Evolutionary conservation across 2,797 vertebrate genomes (phyloP).

Genomic region (Microctenopoma lineatum): DNA sequence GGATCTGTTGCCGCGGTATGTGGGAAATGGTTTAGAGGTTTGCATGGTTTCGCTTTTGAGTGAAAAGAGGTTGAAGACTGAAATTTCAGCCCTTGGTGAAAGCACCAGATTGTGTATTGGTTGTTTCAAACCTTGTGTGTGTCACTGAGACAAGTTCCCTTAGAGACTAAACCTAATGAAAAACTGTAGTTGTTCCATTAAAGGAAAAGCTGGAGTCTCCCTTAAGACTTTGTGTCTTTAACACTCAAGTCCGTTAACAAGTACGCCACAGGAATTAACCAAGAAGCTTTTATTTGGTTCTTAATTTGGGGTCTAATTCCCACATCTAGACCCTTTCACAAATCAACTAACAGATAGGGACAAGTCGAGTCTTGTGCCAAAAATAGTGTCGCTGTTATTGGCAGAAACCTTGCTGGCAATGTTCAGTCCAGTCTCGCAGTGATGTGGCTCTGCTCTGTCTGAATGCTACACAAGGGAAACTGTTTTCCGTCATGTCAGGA

Average conservation of each 20-base stretch:
- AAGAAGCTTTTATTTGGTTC: constrained; percentile 68
- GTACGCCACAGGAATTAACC: constrained; percentile 51
- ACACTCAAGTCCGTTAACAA: constrained; percentile 42
- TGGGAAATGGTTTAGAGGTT: constrained; percentile 29
- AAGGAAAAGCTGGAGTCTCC: constrained; percentile 46
- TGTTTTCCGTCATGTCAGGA: constrained; percentile 24
- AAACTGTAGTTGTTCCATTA: constrained; percentile 39
- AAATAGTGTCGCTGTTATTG: constrained; percentile 55
- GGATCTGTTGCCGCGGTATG: constrained; percentile 30
- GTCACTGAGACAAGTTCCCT: constrained; percentile 48
- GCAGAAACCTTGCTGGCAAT: constrained; percentile 41
- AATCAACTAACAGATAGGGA: constrained; percentile 24
- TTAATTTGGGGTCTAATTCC: constrained; percentile 69
- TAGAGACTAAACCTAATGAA: constrained; percentile 36
- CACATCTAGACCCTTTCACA: constrained; percentile 20
- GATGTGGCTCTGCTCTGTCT: constrained; percentile 33
- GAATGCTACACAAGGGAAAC: constrained; percentile 18
- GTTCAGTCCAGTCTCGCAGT: constrained; percentile 16
- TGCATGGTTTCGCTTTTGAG: constrained; percentile 56
- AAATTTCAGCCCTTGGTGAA: constrained; percentile 78
- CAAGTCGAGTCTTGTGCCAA: constrained; percentile 64
- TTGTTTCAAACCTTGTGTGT: constrained; percentile 68
- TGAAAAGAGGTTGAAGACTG: constrained; percentile 70
- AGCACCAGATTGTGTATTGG: constrained; percentile 68
- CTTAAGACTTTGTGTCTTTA: constrained; percentile 54